These are phyloP conservation scores for Dendrocopos noguchii DNA, from an alignment of 2,113 vertebrate species.

Conservation along the genomic window DNA sequence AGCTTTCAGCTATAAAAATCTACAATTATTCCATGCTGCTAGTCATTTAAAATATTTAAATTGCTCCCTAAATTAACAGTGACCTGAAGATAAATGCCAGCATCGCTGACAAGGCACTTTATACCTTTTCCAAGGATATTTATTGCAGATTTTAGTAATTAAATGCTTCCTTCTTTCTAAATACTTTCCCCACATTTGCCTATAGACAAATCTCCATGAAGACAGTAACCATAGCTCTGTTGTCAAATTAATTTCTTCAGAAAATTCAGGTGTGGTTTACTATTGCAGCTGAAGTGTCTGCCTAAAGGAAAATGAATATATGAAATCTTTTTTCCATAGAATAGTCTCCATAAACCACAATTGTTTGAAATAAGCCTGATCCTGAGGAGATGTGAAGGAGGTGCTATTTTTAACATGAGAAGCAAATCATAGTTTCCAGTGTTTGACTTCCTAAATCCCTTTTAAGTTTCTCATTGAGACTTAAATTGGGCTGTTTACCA, in stretches of 20 bases:
- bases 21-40: not conserved
- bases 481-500: slow-evolving; percentile 70
- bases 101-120: not conserved
- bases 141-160: slow-evolving; percentile 20
- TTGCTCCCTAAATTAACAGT: not conserved
- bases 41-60: not conserved
- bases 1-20: not conserved
- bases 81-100: not conserved
- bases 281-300: slow-evolving; percentile 36
- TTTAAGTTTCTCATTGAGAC: slow-evolving; percentile 71
- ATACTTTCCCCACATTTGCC: not conserved
- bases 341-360: slow-evolving; percentile 20
- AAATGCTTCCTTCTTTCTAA: slow-evolving; percentile 20
- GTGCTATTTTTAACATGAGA: slow-evolving; percentile 72
- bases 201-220: not conserved
- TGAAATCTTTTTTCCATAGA: slow-evolving; percentile 45
- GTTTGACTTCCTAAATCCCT: slow-evolving; percentile 77
- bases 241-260: not conserved
- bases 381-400: slow-evolving; percentile 44
- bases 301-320: slow-evolving; percentile 49
- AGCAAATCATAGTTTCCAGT: slow-evolving; percentile 69
- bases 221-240: not conserved
- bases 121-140: not conserved
- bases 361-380: slow-evolving; percentile 65
- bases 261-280: slow-evolving; percentile 28